These are phyloP conservation scores for Halcyon chelicuti DNA, from an alignment of 2,797 vertebrate genomes.

Conservation along the genomic window DNA sequence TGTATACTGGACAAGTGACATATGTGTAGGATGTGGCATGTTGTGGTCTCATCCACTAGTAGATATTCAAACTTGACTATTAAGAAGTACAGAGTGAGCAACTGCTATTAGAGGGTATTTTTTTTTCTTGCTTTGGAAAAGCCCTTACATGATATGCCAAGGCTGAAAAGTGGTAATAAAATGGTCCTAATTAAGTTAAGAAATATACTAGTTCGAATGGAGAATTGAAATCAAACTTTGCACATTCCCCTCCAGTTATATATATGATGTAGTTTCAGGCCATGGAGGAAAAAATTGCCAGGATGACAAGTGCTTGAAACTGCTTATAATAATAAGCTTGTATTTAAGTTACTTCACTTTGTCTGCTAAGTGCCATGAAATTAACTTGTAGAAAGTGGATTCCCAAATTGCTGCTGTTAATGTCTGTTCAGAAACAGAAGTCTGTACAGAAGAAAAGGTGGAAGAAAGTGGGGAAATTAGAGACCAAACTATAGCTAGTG, in stretches of 20 bases:
- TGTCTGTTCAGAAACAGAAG: slow-evolving; percentile 74
- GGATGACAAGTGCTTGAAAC: slow-evolving; percentile 61
- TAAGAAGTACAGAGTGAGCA: neutral
- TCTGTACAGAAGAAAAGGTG: slow-evolving; percentile 56
- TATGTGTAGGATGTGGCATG: neutral
- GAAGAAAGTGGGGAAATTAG: slow-evolving; percentile 49
- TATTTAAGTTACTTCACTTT: slow-evolving; percentile 69
- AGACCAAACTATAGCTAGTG: slow-evolving; percentile 17
- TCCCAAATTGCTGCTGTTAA: slow-evolving; percentile 61
- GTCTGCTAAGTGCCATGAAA: slow-evolving; percentile 68
- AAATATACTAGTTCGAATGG: slow-evolving; percentile 29
- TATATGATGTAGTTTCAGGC: slow-evolving; percentile 54
- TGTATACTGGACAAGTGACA: neutral
- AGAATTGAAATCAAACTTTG: slow-evolving; percentile 11
- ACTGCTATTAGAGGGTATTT: neutral
- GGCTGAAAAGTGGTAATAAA: neutral
- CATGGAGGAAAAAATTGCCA: slow-evolving; percentile 52
- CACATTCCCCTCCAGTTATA: neutral
- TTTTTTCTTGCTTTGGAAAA: neutral
- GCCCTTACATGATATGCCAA: neutral
- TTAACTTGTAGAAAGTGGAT: slow-evolving; percentile 66
- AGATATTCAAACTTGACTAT: fast-evolving
- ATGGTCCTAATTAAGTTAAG: neutral
- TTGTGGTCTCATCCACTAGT: neutral
- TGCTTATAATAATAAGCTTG: slow-evolving; percentile 63